These are phyloP conservation scores for Eupelmus urozonus DNA, from an alignment of 2,888 invertebrate species.

Conservation along the genomic window DNA sequence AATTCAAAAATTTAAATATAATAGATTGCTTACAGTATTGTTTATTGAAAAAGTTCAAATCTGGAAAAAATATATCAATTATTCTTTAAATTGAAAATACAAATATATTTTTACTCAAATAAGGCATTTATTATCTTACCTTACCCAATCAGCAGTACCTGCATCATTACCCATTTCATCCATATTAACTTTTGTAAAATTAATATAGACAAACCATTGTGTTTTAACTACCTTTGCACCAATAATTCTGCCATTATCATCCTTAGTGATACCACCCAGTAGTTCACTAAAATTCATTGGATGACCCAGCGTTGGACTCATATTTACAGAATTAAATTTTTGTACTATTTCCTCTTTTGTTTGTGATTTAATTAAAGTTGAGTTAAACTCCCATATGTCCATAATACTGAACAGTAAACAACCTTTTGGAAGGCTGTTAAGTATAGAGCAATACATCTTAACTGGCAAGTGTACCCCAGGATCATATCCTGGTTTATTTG, in stretches of 20 bases:
- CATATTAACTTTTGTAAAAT: constrained; percentile 83
- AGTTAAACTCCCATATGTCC: constrained; percentile 85
- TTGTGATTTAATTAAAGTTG: constrained; percentile 78
- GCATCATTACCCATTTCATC: constrained; percentile 84
- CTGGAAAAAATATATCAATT: constrained; percentile 22
- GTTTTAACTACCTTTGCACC: constrained; percentile 82
- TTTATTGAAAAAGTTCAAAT: background rate
- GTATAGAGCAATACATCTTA: constrained; percentile 82
- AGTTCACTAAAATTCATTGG: constrained; percentile 82
- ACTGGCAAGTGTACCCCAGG: constrained; percentile 80
- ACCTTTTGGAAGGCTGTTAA: constrained; percentile 81
- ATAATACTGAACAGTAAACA: constrained; percentile 84
- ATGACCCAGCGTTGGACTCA: constrained; percentile 84
- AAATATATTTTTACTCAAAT: constrained; percentile 1
- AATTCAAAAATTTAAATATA: constrained; percentile 14
- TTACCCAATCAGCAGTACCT: constrained; percentile 88
- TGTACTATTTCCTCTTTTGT: constrained; percentile 82
- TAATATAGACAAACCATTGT: constrained; percentile 83
- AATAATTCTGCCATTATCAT: constrained; percentile 82
- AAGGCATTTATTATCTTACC: constrained; percentile 65
- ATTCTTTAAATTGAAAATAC: background rate
- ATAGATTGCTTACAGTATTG: background rate
- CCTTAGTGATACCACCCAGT: constrained; percentile 81
- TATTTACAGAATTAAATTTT: constrained; percentile 80
- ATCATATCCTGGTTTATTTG: constrained; percentile 76